A percentile compares a stretch with the other conserved stretches of the same genome.
phyloP scores from a whole-genome alignment of 2,113 vertebrate species.

The Dicrurus megarhynchus region DNA sequence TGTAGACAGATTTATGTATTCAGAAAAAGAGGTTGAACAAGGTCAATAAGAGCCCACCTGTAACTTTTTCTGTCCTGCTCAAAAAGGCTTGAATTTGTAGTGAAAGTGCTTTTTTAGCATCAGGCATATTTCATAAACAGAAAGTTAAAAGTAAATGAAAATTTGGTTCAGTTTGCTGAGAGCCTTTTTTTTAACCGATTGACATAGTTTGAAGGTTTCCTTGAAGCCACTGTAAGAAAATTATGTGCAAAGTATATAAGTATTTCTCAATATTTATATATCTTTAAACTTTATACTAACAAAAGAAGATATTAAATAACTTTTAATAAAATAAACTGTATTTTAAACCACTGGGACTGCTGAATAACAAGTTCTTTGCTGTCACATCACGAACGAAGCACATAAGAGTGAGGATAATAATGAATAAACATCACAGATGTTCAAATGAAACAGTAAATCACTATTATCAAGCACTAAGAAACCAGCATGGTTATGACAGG shows the following conservation, averaged over 20 bases:
- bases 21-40: background rate
- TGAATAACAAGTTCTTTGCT: background rate
- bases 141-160: background rate
- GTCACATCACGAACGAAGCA: background rate
- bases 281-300: background rate
- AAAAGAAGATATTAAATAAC: background rate
- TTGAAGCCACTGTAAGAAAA: background rate
- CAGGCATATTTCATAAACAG: background rate
- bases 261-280: background rate
- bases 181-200: background rate
- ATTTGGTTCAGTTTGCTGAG: background rate
- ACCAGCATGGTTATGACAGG: background rate
- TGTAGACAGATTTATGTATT: background rate
- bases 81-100: background rate
- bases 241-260: background rate
- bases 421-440: conserved; percentile 23
- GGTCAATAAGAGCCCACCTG: background rate
- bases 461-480: conserved; percentile 10
- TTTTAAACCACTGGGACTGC: background rate
- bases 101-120: background rate
- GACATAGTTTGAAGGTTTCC: background rate
- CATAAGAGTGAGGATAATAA: background rate
- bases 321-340: background rate
- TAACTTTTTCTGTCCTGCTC: background rate
- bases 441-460: conserved; percentile 28